These are phyloP conservation scores for Siniperca undulata DNA, from an alignment of 2,797 vertebrate species.

Conservation along the genomic window DNA sequence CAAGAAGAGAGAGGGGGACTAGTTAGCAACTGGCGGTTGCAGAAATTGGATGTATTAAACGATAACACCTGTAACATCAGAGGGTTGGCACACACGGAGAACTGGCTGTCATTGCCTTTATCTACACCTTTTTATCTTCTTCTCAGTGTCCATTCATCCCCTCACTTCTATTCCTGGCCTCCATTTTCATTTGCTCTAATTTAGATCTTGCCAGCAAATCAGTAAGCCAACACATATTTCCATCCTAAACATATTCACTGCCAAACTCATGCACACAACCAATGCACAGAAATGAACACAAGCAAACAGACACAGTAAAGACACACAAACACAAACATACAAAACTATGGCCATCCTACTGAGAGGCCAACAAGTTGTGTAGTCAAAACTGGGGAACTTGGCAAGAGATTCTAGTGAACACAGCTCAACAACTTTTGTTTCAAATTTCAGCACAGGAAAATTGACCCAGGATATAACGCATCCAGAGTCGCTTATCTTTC, in stretches of 20 bases:
- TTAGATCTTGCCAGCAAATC: conserved; percentile 64
- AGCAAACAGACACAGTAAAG: conserved; percentile 30
- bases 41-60: conserved; percentile 64
- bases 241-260: conserved; percentile 53
- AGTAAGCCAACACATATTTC: conserved; percentile 64
- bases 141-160: conserved; percentile 57
- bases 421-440: conserved; percentile 52
- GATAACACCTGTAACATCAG: conserved; percentile 80
- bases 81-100: conserved; percentile 64
- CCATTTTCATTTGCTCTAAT: conserved; percentile 65
- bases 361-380: conserved; percentile 37
- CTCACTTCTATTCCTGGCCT: conserved; percentile 57
- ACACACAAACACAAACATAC: conserved; percentile 44
- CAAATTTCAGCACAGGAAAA: conserved; percentile 41
- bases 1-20: conserved; percentile 35
- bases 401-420: conserved; percentile 25
- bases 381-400: conserved; percentile 53
- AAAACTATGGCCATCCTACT: conserved; percentile 39
- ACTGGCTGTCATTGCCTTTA: conserved; percentile 66
- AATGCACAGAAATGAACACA: conserved; percentile 39
- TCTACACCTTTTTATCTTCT: conserved; percentile 67
- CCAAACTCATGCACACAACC: conserved; percentile 52
- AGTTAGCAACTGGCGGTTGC: conserved; percentile 48
- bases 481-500: conserved; percentile 11
- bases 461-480: conserved; percentile 24